Conservation (phyloP, 2,797 vertebrate genomes). For the Macrochelys suwanniensis region DNA sequence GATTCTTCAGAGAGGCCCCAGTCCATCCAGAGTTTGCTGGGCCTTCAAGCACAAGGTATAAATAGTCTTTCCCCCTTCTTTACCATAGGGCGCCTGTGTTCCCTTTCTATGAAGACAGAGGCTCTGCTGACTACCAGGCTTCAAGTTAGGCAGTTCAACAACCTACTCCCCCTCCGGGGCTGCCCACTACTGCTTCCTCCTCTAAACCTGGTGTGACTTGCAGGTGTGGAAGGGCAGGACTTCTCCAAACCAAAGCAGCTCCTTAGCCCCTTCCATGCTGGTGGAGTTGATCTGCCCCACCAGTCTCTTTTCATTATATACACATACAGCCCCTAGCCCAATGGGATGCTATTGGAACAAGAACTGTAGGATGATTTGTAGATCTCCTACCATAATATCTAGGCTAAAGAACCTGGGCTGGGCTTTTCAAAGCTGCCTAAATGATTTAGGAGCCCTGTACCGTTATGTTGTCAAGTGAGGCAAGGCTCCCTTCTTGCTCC, state of each 20-base stretch:
- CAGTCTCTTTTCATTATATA: neutral
- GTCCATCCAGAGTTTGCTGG: neutral
- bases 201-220: neutral
- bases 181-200: neutral
- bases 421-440: conserved; percentile 38
- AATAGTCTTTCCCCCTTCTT: neutral
- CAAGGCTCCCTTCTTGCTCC: neutral
- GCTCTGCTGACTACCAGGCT: neutral
- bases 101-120: neutral
- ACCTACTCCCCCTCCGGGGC: neutral
- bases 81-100: neutral
- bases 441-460: conserved; percentile 29
- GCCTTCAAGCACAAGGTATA: neutral
- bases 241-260: neutral
- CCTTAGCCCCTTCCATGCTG: neutral
- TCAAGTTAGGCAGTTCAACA: neutral
- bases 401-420: neutral
- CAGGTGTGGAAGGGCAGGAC: neutral
- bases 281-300: neutral
- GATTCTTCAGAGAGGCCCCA: neutral
- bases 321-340: accelerated
- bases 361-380: neutral
- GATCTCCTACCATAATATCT: neutral
- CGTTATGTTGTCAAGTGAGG: neutral
- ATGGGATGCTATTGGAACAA: neutral